phyloP scores from a whole-genome alignment of 2,888 invertebrate genomes.

The Pammene aurita region DNA sequence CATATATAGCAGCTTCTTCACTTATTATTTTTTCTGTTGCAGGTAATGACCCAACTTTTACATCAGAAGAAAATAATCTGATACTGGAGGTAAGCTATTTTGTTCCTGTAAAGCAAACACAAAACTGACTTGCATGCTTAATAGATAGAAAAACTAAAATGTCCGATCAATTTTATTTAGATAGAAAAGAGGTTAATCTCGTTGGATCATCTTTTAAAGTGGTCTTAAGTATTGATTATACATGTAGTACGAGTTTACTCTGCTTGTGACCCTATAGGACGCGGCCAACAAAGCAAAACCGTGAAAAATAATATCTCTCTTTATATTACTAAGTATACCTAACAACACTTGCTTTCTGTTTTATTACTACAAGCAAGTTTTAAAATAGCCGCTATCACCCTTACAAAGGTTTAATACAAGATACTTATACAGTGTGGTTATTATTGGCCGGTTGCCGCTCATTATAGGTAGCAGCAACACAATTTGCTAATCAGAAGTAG shows the following conservation, averaged over 20 bases:
- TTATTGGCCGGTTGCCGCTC: slow-evolving; percentile 2
- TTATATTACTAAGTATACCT: neutral
- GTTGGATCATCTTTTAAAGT: too few relatives aligned
- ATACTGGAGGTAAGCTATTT: neutral
- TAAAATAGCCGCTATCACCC: neutral
- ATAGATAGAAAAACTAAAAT: too few relatives aligned
- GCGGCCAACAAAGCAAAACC: neutral
- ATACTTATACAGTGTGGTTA: neutral
- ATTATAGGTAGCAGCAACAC: neutral
- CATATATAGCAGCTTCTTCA: neutral
- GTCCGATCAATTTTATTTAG: neutral
- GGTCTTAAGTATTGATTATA: too few relatives aligned
- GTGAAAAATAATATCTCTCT: neutral
- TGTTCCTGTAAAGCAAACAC: neutral
- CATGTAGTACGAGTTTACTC: too few relatives aligned
- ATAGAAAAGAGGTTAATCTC: too few relatives aligned
- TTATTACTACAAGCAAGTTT: too few relatives aligned
- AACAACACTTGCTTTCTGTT: too few relatives aligned
- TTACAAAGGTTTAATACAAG: neutral
- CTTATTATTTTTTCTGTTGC: neutral
- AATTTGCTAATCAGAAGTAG: neutral
- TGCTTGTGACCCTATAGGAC: too few relatives aligned
- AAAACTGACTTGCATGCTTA: neutral
- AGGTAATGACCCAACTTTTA: neutral
- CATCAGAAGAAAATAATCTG: neutral